Conservation (phyloP, 1,140 invertebrate species). For the Piezodorus guildinii region DNA sequence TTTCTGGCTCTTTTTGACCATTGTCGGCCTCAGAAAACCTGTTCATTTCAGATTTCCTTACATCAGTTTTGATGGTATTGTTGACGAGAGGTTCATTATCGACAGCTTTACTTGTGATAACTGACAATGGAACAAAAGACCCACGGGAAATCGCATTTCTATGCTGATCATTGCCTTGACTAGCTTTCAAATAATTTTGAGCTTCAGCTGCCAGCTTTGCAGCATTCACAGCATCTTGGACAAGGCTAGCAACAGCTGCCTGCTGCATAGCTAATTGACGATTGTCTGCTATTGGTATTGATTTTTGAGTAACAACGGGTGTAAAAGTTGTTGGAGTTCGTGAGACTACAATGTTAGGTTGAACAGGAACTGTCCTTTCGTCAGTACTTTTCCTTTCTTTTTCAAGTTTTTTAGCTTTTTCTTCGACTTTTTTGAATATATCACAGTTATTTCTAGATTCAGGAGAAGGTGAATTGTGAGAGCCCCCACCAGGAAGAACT, state of each 20-base stretch:
- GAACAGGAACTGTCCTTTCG: slow-evolving; percentile 11
- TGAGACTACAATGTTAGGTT: slow-evolving; percentile 23
- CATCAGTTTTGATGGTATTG: not conserved
- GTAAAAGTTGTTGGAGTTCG: slow-evolving; percentile 21
- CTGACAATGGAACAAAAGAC: not conserved
- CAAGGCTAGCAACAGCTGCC: slow-evolving; percentile 29
- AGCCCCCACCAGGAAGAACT: slow-evolving; percentile 29
- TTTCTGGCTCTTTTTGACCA: slow-evolving; percentile 7
- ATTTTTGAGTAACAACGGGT: slow-evolving; percentile 23
- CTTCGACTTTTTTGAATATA: slow-evolving; percentile 14
- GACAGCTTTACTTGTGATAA: slow-evolving; percentile 3
- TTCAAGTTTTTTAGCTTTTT: slow-evolving; percentile 2
- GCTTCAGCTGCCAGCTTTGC: slow-evolving; percentile 26
- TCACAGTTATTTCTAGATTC: slow-evolving; percentile 10
- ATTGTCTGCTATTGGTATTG: slow-evolving; percentile 21
- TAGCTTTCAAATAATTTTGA: slow-evolving; percentile 12
- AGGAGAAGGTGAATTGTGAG: slow-evolving; percentile 4
- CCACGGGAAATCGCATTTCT: not conserved
- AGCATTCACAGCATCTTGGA: slow-evolving; percentile 31
- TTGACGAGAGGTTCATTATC: not conserved
- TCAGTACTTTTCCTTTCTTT: slow-evolving; percentile 15
- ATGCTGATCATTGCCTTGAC: not conserved
- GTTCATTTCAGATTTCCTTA: not conserved
- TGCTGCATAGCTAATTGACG: slow-evolving; percentile 23
- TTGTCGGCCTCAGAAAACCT: slow-evolving; percentile 7